Conservation (phyloP, 1,140 invertebrate genomes). For the Trinorchestia longiramus region DNA sequence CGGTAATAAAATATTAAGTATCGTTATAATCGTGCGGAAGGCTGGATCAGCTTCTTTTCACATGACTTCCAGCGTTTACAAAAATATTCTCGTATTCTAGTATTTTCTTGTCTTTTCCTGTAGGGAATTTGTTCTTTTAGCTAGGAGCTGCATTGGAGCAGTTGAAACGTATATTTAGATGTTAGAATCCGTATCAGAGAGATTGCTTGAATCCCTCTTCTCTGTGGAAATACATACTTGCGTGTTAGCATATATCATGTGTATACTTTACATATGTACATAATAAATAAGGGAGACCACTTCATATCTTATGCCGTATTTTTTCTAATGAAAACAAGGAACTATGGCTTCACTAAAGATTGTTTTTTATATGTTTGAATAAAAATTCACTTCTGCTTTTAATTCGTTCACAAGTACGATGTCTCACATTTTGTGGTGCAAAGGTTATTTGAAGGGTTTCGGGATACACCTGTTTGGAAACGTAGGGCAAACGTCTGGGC, state of each 20-base stretch:
- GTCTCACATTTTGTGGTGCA: neutral
- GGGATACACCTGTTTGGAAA: neutral
- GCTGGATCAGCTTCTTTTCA: neutral
- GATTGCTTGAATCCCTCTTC: neutral
- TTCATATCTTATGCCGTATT: neutral
- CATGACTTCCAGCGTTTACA: neutral
- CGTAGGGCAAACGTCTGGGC: neutral
- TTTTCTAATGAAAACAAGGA: neutral
- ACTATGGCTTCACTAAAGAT: neutral
- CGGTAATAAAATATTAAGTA: neutral
- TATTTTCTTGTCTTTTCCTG: neutral
- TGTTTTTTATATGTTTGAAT: neutral
- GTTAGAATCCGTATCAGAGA: neutral
- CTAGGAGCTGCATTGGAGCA: neutral
- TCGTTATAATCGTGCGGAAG: neutral
- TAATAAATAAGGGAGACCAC: neutral
- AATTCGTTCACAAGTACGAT: neutral
- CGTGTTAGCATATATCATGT: neutral
- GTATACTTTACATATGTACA: neutral
- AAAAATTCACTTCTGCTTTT: neutral
- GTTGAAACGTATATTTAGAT: neutral
- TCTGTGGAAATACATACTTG: neutral
- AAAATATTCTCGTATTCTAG: neutral
- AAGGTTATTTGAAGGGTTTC: neutral
- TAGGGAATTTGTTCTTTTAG: neutral